Percentiles rank a stretch among this genome's conserved stretches.
These are phyloP conservation scores for Pelmatolapia mariae DNA, from an alignment of 2,113 vertebrate genomes.

Conservation along the genomic window DNA sequence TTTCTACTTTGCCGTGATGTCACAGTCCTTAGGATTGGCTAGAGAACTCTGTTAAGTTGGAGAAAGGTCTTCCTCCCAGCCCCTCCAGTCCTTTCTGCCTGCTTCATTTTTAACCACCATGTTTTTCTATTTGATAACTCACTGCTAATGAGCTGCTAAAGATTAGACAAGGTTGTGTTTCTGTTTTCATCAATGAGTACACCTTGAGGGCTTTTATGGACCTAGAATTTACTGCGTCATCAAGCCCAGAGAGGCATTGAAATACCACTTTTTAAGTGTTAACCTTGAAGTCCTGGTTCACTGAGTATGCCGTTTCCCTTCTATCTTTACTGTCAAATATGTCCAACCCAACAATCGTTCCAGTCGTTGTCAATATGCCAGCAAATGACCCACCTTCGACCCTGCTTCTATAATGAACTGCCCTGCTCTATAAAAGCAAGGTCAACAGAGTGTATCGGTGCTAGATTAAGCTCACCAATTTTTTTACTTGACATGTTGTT, in stretches of 20 bases:
- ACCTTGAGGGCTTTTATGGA: background rate
- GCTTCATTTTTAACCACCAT: background rate
- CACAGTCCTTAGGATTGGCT: background rate
- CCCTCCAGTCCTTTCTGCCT: background rate
- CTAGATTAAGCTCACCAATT: background rate
- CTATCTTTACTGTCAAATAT: background rate
- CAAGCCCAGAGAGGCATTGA: background rate
- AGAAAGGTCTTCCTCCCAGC: background rate
- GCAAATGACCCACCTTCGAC: background rate
- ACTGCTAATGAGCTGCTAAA: slow-evolving; percentile 38
- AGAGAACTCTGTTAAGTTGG: background rate
- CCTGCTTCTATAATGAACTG: slow-evolving; percentile 12
- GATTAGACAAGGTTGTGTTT: slow-evolving; percentile 19
- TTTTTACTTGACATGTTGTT: background rate
- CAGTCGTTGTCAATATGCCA: slow-evolving; percentile 10
- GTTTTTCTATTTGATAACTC: background rate
- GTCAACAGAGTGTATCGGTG: background rate
- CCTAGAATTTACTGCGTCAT: background rate
- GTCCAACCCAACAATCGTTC: background rate
- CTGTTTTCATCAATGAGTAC: slow-evolving; percentile 20
- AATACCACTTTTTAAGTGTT: background rate
- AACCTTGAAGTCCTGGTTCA: background rate
- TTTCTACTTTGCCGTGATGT: background rate
- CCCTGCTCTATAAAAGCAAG: background rate
- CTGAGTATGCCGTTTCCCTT: background rate